Evolutionary conservation across 2,113 vertebrate species (phyloP).

Genomic region (Amphiprion ocellaris): DNA sequence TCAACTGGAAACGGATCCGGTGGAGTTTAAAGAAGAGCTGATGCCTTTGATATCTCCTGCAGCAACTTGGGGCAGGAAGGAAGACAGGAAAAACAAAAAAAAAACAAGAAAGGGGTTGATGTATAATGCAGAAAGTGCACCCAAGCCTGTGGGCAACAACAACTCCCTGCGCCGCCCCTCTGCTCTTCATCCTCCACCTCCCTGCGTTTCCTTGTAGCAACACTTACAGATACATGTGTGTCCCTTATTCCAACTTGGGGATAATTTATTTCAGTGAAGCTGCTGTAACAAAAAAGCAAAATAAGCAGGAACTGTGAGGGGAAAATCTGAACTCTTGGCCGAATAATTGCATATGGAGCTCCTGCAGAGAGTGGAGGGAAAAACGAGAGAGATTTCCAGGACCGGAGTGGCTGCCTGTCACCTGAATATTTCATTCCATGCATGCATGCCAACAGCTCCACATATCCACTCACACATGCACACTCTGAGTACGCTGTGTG

Average conservation of each 20-base stretch:
- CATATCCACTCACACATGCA: conserved; percentile 27
- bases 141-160: conserved; percentile 68
- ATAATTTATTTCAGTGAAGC: conserved; percentile 21
- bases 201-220: conserved; percentile 9
- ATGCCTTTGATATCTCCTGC: conserved; percentile 66
- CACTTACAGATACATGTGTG: conserved; percentile 3
- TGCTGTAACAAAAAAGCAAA: background rate
- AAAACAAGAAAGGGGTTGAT: conserved; percentile 58
- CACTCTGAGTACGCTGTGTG: conserved; percentile 27
- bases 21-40: conserved; percentile 51
- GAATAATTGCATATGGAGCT: conserved; percentile 6
- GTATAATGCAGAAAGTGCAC: conserved; percentile 79
- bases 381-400: conserved; percentile 37
- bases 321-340: conserved; percentile 6
- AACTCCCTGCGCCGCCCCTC: conserved; percentile 35
- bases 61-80: conserved; percentile 45
- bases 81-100: background rate
- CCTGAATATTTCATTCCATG: conserved; percentile 80
- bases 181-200: conserved; percentile 45
- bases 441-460: conserved; percentile 52
- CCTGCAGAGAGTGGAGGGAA: conserved; percentile 15
- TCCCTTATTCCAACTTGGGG: conserved; percentile 1
- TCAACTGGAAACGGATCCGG: conserved; percentile 53
- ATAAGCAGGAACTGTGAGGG: background rate
- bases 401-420: conserved; percentile 51